phyloP scores from a whole-genome alignment of 2,113 vertebrate genomes.

The Halichoerus grypus region DNA sequence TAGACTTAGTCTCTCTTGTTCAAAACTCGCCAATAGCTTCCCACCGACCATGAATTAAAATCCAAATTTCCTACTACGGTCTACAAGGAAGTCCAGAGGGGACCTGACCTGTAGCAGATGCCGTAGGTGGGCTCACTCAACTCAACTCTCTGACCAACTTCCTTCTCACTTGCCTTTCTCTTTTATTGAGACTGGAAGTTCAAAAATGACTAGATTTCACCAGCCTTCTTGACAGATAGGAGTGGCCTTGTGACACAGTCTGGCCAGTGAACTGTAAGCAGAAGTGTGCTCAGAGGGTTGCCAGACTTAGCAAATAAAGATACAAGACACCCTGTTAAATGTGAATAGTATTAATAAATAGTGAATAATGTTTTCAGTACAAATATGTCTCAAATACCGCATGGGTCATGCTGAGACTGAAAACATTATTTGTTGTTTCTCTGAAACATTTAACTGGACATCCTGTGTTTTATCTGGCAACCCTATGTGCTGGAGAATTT shows the following conservation, averaged over 20 bases:
- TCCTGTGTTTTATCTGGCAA: neutral
- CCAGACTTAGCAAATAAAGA: slow-evolving; percentile 8
- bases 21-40: neutral
- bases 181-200: slow-evolving; percentile 23
- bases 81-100: neutral
- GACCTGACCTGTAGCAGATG: neutral
- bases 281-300: neutral
- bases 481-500: neutral
- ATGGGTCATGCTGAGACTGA: neutral
- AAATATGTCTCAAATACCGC: neutral
- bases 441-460: neutral
- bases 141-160: neutral
- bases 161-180: neutral
- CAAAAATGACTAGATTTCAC: neutral
- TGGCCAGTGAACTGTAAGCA: neutral
- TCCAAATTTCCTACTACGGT: neutral
- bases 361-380: neutral
- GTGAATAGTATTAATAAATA: neutral
- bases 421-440: neutral
- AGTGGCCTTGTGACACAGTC: neutral
- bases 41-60: neutral
- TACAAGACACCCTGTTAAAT: neutral
- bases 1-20: neutral
- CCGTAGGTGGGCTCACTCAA: neutral
- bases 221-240: neutral